Evolutionary conservation across 2,113 vertebrate species (phyloP).

Genomic region (Phainopepla nitens): DNA sequence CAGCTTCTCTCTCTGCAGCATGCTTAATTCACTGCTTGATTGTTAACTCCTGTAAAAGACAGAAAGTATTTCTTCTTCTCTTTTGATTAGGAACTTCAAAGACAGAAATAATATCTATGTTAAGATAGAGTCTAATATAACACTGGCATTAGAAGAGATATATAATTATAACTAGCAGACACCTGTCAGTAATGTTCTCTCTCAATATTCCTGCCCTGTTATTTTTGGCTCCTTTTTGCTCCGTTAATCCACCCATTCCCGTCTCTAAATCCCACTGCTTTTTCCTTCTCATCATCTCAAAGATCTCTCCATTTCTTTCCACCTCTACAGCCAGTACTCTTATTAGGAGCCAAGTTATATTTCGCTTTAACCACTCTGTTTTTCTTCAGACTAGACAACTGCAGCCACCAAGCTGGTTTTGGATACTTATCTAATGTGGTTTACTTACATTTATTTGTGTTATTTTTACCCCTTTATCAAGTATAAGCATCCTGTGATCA

Average conservation of each 20-base stretch:
- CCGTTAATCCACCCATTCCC: neutral
- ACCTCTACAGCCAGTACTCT: neutral
- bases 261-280: slow-evolving; percentile 10
- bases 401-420: neutral
- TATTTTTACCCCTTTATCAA: neutral
- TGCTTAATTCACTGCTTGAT: neutral
- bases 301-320: slow-evolving; percentile 29
- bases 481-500: neutral
- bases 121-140: slow-evolving; percentile 29
- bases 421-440: neutral
- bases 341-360: neutral
- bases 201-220: slow-evolving; percentile 25
- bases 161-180: slow-evolving; percentile 34
- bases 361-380: neutral
- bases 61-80: neutral
- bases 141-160: slow-evolving; percentile 11
- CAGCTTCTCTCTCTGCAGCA: neutral
- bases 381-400: neutral
- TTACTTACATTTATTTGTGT: neutral
- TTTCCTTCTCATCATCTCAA: slow-evolving; percentile 29
- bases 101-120: slow-evolving; percentile 33
- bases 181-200: slow-evolving; percentile 41
- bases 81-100: neutral
- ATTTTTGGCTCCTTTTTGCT: slow-evolving; percentile 52
- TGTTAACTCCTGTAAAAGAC: neutral